Base-by-base conservation (phyloP, 1,140 invertebrate species). In the Leptinotarsa texana region DNA sequence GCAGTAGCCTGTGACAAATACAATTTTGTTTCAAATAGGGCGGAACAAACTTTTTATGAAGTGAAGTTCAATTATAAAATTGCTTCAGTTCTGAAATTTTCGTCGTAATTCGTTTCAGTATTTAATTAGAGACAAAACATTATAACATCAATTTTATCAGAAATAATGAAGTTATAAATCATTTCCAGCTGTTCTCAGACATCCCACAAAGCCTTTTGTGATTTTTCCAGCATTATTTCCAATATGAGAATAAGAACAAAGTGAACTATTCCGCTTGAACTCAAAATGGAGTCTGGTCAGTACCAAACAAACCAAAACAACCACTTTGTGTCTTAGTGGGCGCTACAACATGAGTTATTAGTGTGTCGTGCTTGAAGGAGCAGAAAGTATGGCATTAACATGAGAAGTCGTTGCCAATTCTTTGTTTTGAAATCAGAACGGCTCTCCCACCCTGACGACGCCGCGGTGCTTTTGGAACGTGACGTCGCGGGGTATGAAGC, bases 341-440 rank as follows among this genome's bases (percentile, higher is more conserved):
- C 13, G 33, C 21, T 51, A 15, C 22, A 69, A 13, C 62, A 73
- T n/a, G 66, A 48, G 49, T 17, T 62, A 73, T 73, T 73, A 73
- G 71, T 62, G 63, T 73, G 51, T 73, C 62, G 42, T 47, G 63
- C 62, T 73, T n/a, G 71, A 24, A 63, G 57, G 71, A 73, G 47
- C 62, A 73, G 51, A 73, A 73, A 73, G 61, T 65, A 73, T 18
- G 48, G 42, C 66, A 75, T 75, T 72, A 61, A 61, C 69, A 72
- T 75, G 63, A 72, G 33, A 61, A 63, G 74, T 67, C 65, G 48
- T 42, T 73, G 76, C 68, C 74, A 78, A 75, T 76, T 79, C 79
- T 79, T 80, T 80, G 79, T 80, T 80, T 80, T 80, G 74, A 75
- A 78, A 80, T 77, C 79, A 74, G 71, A 76, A 67, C 75, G 74